Base-by-base conservation (phyloP, 53 echinoderm and acorn worm species). In the Patiria pectinifera region DNA sequence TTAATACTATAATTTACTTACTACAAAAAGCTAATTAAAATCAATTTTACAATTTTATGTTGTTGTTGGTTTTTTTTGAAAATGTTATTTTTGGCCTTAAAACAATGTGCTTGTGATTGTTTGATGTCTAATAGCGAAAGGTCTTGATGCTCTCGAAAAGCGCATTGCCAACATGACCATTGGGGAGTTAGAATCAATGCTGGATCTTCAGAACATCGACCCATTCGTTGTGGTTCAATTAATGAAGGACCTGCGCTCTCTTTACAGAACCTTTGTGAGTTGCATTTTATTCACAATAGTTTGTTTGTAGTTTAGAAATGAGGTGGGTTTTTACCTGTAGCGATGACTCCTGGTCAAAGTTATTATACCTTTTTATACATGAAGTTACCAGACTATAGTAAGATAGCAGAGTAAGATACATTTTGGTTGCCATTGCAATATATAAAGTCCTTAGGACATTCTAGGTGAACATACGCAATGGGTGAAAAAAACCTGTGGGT, bases 161-260 rank as follows among this genome's bases (percentile, higher is more conserved):
- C 92, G 84, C 7, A 75, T 91, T 59, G 84, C 92, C 45, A 93
- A 94, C 80, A 91, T 94, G 94, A 94, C 94, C 7, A 90, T 94
- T 5, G 91, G 91, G n/a, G 91, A 94, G 46, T 60, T 94, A 48
- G 94, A 91, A 70, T 91, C 90, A 23, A 91, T 85, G 91, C 12
- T 94, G 18, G 94, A 94, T 79, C 69, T 90, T 25, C 90, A 90
- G 26, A 90, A 90, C 45, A 90, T 94, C 45, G 91, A 91, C 19
- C 85, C 90, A 48, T 59, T 83, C 2, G 75, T 62, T 78, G 86
- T 91, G 11, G 72, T 84, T 24, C 66, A 91, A 66, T 69, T 94
- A 10, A 91, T 94, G 91, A 94, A 79, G 47, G 91, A 91, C 7
- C 69, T 94, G 18, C 77, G 86, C 3, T 21, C 76, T 69, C 69